Percentiles rank a stretch among this genome's conserved stretches.
Conservation (phyloP, 2,113 vertebrate species). For the Psettodes erumei region DNA sequence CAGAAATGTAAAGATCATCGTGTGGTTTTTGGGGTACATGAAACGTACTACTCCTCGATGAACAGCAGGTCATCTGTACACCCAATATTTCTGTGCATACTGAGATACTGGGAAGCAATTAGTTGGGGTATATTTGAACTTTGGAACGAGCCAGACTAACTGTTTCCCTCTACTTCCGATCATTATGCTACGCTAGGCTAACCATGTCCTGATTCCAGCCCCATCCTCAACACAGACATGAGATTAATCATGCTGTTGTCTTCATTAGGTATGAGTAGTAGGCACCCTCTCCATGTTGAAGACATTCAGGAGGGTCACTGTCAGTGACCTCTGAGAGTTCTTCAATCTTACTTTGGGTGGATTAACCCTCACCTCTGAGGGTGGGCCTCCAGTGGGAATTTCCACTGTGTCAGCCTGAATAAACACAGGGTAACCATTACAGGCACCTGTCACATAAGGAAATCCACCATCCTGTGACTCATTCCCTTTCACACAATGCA, state of each 20-base stretch:
- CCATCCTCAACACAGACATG: not conserved
- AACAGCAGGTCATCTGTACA: not conserved
- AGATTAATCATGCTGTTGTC: not conserved
- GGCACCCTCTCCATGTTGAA: not conserved
- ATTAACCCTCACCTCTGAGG: not conserved
- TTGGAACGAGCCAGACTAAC: not conserved
- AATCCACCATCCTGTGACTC: conserved; percentile 55
- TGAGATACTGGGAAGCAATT: no score
- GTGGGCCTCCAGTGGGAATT: conserved; percentile 9
- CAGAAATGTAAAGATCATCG: no score
- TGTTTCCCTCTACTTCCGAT: not conserved
- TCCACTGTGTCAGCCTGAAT: conserved; percentile 32
- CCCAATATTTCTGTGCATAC: no score
- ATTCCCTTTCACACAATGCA: conserved; percentile 46
- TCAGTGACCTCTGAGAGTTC: not conserved
- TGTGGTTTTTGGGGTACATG: not conserved
- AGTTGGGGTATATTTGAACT: no score
- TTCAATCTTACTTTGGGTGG: not conserved
- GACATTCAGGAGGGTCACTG: not conserved
- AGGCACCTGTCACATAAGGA: conserved; percentile 54
- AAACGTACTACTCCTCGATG: not conserved
- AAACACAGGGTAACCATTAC: conserved; percentile 42
- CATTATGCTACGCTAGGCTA: not conserved
- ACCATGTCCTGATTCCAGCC: not conserved
- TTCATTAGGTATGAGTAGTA: not conserved